Evolutionary conservation across 2,888 invertebrate genomes (phyloP).

Genomic region (Rosalia funebris): DNA sequence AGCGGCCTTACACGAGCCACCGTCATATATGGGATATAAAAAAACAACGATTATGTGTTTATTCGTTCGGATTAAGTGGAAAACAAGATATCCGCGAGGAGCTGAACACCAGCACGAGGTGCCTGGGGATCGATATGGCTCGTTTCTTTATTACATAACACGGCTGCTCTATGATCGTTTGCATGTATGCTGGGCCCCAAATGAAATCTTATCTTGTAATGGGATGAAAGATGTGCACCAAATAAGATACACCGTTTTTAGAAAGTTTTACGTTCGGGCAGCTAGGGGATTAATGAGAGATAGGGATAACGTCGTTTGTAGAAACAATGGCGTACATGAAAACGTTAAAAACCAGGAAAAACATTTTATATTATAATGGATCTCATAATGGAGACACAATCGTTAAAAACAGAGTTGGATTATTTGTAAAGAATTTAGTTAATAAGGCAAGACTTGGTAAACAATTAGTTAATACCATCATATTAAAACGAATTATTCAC

Average conservation of each 20-base stretch:
- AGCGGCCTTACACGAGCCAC: conserved; percentile 8
- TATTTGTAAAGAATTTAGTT: too few relatives aligned
- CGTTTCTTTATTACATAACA: conserved; percentile 26
- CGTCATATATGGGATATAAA: conserved; percentile 8
- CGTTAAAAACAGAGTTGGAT: too few relatives aligned
- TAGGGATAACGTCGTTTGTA: too few relatives aligned
- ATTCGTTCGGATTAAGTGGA: conserved; percentile 27
- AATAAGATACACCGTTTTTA: conserved; percentile 10
- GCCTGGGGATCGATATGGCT: conserved; percentile 23
- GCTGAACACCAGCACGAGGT: conserved; percentile 6
- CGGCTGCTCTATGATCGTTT: conserved; percentile 25
- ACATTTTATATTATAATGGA: too few relatives aligned
- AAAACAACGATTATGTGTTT: conserved; percentile 26
- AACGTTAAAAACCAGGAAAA: too few relatives aligned
- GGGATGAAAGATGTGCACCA: conserved; percentile 24
- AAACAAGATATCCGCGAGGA: conserved; percentile 23
- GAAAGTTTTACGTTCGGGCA: not conserved
- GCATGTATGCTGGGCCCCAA: conserved; percentile 25
- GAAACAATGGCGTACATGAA: too few relatives aligned
- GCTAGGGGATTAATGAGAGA: too few relatives aligned
- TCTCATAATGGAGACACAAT: too few relatives aligned
- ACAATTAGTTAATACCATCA: too few relatives aligned
- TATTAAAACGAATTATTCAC: too few relatives aligned
- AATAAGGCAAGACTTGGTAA: too few relatives aligned
- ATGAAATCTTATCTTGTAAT: conserved; percentile 27